Evolutionary conservation across 2,797 vertebrate species (phyloP), one percentile per base, ranked within the genome.

Genomic region (Mastacembelus armatus): DNA sequence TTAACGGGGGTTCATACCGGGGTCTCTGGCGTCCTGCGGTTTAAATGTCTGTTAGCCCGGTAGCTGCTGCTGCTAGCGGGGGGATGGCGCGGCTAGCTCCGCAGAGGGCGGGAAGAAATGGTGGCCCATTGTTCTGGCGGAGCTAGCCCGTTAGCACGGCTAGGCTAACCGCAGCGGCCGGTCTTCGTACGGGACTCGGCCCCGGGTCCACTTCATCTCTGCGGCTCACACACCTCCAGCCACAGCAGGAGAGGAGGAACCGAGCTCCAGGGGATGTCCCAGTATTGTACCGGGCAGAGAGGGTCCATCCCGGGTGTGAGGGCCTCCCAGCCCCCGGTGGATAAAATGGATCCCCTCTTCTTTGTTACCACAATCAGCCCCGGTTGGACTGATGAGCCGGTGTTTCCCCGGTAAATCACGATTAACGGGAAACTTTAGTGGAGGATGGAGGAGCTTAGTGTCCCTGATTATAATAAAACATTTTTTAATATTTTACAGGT

Each of bases 31-130:
- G 27, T 10, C n/a, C 1, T 0, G 7, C 4, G 4, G 5, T 2
- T 18, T 27, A 3, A n/a, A 10, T 1, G 9, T 10, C 14, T 10
- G 4, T 19, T 36, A 66, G 27, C 16, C 4, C 2, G 71, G 50
- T 82, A 81, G 71, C 73, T n/a, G n/a, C 36, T 11, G 38, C 29
- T 27, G 79, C 57, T 77, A 71, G 59, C 29, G n/a, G 78, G 84
- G 81, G 83, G 86, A 83, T 79, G 83, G 86, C 75, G 70, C 47
- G 39, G 81, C 71, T 84, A 67, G 77, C 86, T 48, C 56, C 15
- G 87, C 87, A 84, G 84, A 91, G 89, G 92, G 92, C 92, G 93
- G 91, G 92, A 93, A 90, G 86, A 90, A 90, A 92, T 91, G 92
- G 88, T 85, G 91, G 87, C 61, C 88, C 89, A 91, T 93, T 93